A percentile compares a stretch with the other conserved stretches of the same genome.
phyloP scores from a whole-genome alignment of 2,888 invertebrate species.

The Yponomeuta malinellus region DNA sequence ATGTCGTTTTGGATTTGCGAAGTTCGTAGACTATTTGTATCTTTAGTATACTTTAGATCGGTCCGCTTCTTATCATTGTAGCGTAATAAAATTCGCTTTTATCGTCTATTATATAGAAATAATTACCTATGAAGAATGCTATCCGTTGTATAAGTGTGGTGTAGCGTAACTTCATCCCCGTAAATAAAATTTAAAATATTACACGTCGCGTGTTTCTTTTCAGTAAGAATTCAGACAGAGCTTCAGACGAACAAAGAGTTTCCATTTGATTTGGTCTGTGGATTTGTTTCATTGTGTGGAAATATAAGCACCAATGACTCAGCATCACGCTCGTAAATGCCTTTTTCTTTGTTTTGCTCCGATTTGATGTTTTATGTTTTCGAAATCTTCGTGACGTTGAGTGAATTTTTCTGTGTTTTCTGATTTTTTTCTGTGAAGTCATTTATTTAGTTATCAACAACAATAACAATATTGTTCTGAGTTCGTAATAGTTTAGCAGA shows the following conservation, averaged over 20 bases:
- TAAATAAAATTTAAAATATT: too few relatives aligned
- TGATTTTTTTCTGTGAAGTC: too few relatives aligned
- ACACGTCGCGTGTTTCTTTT: too few relatives aligned
- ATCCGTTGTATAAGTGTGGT: too few relatives aligned
- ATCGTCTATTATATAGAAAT: too few relatives aligned
- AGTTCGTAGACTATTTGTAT: not conserved
- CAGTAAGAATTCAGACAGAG: too few relatives aligned
- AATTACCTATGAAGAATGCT: too few relatives aligned
- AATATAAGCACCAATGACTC: not conserved
- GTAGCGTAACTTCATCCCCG: too few relatives aligned
- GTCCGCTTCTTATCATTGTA: too few relatives aligned
- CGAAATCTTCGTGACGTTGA: not conserved
- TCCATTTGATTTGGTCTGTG: not conserved
- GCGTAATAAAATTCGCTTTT: too few relatives aligned
- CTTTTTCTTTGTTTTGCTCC: not conserved
- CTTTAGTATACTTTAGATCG: too few relatives aligned
- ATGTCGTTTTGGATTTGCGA: not conserved
- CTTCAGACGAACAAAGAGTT: conserved; percentile 1
- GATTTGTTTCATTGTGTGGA: not conserved
- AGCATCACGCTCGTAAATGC: not conserved
- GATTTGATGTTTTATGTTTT: not conserved
- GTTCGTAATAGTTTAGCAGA: too few relatives aligned
- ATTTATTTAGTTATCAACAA: not conserved
- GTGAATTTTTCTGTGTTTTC: not conserved
- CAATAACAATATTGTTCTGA: not conserved